Conservation (phyloP, 2,113 vertebrate species). For the Ceyx margarethae region DNA sequence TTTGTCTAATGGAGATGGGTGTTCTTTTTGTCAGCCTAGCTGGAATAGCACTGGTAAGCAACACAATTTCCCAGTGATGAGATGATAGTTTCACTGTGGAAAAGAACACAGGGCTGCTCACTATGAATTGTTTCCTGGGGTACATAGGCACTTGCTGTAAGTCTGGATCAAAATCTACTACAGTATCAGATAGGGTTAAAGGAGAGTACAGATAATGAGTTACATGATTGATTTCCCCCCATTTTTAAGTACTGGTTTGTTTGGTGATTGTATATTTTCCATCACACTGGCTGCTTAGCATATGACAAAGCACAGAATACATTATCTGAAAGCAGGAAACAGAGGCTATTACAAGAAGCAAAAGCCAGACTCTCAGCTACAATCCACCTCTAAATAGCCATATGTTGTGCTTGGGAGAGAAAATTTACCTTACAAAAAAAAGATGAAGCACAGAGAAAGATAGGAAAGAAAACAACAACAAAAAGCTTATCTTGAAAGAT, state of each 20-base stretch:
- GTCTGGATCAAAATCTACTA: background rate
- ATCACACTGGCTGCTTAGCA: background rate
- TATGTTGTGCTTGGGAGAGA: background rate
- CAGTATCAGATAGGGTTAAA: background rate
- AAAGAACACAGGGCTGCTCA: background rate
- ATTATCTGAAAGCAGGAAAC: background rate
- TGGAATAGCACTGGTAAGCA: background rate
- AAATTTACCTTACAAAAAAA: background rate
- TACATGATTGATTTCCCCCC: slow-evolving; percentile 3
- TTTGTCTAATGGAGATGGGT: background rate
- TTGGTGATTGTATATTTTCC: background rate
- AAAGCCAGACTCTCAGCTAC: background rate
- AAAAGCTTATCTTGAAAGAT: background rate
- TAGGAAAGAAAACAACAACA: background rate
- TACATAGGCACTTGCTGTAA: background rate
- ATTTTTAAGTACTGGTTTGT: background rate
- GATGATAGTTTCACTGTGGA: background rate
- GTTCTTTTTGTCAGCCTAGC: background rate
- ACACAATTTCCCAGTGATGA: background rate
- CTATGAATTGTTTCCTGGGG: background rate
- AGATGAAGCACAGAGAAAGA: background rate
- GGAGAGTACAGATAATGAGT: background rate
- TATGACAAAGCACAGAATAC: background rate
- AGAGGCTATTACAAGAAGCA: background rate
- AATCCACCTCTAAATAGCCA: background rate